Evolutionary conservation across 1,140 invertebrate species (phyloP).

Genomic region (Tribolium madens): DNA sequence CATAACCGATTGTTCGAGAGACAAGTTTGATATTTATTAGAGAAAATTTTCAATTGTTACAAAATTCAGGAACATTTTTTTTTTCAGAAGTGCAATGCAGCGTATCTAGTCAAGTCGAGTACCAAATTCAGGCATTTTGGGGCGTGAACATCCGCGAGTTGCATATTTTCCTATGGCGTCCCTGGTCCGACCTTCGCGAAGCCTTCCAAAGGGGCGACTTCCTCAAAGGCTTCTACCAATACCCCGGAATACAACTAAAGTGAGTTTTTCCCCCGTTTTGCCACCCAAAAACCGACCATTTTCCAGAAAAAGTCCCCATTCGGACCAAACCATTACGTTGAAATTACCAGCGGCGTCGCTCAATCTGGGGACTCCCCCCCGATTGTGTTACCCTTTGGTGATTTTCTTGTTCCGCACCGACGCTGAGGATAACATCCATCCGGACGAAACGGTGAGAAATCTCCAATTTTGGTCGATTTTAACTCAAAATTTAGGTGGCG

Average conservation of each 20-base stretch:
- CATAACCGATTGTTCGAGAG: constrained; percentile 24
- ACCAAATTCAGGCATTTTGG: constrained; percentile 80
- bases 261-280: constrained; percentile 58
- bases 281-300: neutral
- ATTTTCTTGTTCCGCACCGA: constrained; percentile 78
- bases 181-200: constrained; percentile 74
- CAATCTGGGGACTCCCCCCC: constrained; percentile 77
- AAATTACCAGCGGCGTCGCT: constrained; percentile 73
- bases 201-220: constrained; percentile 71
- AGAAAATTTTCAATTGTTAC: too few relatives aligned
- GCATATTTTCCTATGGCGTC: constrained; percentile 79
- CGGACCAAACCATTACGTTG: constrained; percentile 74
- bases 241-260: constrained; percentile 65
- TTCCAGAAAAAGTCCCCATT: constrained; percentile 74
- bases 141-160: constrained; percentile 81
- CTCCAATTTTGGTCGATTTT: too few relatives aligned
- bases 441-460: constrained; percentile 82
- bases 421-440: constrained; percentile 72
- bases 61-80: constrained; percentile 11
- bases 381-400: constrained; percentile 80
- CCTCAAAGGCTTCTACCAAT: constrained; percentile 69
- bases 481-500: constrained; percentile 81
- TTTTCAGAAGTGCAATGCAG: constrained; percentile 77
- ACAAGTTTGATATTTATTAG: neutral
- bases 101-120: constrained; percentile 80